Conservation (phyloP, 2,113 vertebrate genomes). For the Barnardius zonarius region DNA sequence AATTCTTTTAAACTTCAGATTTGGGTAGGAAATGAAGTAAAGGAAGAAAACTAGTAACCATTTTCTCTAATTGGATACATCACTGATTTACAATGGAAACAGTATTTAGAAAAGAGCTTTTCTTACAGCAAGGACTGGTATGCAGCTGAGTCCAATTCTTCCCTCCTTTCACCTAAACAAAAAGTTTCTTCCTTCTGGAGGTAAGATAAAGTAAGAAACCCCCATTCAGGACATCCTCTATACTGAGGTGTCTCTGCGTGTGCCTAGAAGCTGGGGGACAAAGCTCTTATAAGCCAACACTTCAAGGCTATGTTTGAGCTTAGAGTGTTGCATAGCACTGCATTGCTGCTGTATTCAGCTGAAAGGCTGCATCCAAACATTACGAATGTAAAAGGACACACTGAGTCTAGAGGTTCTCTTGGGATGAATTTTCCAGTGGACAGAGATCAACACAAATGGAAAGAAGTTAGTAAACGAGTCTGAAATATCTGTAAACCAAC, state of each 20-base stretch:
- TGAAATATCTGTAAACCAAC: background rate
- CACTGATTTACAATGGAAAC: background rate
- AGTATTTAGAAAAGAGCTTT: background rate
- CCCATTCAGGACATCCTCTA: background rate
- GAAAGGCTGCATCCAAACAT: background rate
- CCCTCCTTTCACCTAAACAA: background rate
- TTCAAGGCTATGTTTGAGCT: background rate
- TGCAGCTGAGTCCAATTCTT: background rate
- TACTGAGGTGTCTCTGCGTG: background rate
- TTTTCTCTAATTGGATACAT: background rate
- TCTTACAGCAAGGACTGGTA: background rate
- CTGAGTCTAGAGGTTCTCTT: background rate
- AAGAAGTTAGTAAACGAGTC: background rate
- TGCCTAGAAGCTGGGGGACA: rapidly evolving
- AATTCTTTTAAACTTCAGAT: background rate
- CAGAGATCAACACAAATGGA: background rate
- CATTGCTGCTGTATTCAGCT: background rate
- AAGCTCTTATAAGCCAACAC: background rate
- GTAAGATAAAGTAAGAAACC: background rate
- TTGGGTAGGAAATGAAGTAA: background rate
- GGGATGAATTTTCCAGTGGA: background rate
- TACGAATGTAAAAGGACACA: background rate
- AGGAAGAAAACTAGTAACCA: background rate
- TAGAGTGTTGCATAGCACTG: background rate
- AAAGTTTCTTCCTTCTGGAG: background rate